Base-by-base conservation (phyloP, 2,888 invertebrate genomes). In the Perithous albicinctus region DNA sequence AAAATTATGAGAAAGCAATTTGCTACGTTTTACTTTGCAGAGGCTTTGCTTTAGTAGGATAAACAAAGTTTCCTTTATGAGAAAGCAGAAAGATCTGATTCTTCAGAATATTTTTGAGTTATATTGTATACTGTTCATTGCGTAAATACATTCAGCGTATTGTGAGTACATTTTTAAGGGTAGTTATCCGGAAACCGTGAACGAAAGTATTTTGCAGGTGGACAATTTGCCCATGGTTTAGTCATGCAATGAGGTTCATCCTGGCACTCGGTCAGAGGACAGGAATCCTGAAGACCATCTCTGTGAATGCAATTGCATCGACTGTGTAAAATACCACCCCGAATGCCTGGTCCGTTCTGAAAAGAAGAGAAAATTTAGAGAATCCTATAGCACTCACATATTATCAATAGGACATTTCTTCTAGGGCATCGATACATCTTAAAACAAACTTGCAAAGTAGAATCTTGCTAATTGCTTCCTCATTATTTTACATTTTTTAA, bases 241-340 rank as follows among this genome's bases (percentile, higher is more conserved):
- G 93, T 92, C 59, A 94, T 87, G 85, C 95, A 95, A 4, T 93
- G 85, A 0, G 94, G 94, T 80, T 94, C 93, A 7, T 94, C 94
- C 67, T 94, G 78, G 8, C 82, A 82, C 29, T 82, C 79, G 15
- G 59, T 72, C 38, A 94, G 93, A 35, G 94, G 94, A 88, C 95
- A 95, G 80, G 94, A 94, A 86, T 95, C 95, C 88, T 95, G 95
- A 38, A 95, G 92, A 23, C 95, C 95, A 85, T 95, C 95, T 76
- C 94, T 94, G 85, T 94, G 94, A 79, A 94, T 93, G 88, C 95
- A 95, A 87, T 94, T 94, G 87, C 95, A 95, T 85, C 94, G 94
- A 78, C 94, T 93, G 87, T 94, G 94, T 92, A 95, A 93, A 51
- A 94, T 91, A 23, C 95, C 94, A 78, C 94, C 94, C 38, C 95